Evolutionary conservation across 2,797 vertebrate genomes (phyloP), one percentile per base, ranked within the genome.

Genomic region (Lophotriccus pileatus): DNA sequence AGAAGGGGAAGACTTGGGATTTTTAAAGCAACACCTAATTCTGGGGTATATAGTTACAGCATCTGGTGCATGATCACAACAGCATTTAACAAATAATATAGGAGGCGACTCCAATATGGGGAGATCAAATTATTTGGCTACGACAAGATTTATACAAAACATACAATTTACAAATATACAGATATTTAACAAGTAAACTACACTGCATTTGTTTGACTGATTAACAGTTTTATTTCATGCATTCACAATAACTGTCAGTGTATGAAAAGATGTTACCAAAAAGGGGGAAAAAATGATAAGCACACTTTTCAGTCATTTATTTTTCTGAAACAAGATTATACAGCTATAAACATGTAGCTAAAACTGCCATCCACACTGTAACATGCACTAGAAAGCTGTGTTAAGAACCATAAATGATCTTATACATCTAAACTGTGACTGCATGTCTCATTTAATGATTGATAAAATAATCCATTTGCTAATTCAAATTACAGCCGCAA

Each of bases 181-280:
- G 98, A 98, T 97, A 97, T 96, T 97, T 98, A 98, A 97, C 98
- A 97, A 97, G 98, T 98, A 98, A 98, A 98, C 97, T 97, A 98
- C 92, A 95, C 97, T 97, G 97, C 97, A 96, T 98, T 98, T 98
- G 97, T 98, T 97, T 98, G 98, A 98, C 97, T 98, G 98, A 98
- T 98, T 98, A 98, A 98, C 97, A 98, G 98, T 98, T 98, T 98
- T 98, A 98, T 98, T 98, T 98, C 98, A 98, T 96, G 97, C 95
- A 97, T 98, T 98, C 98, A 98, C 98, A 98, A 98, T 98, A 98
- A 98, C 98, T 98, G 98, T 98, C 98, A 98, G 95, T 69, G 96
- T 97, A 97, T 98, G 98, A 98, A 98, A 98, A 97, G 98, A 98
- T 97, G 97, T 98, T 97, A 97, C 96, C 96, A 95, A 97, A 97